Evolutionary conservation across 1,140 invertebrate genomes (phyloP), one percentile per base, ranked within the genome.

Genomic region (Philotrypesis tridentata): DNA sequence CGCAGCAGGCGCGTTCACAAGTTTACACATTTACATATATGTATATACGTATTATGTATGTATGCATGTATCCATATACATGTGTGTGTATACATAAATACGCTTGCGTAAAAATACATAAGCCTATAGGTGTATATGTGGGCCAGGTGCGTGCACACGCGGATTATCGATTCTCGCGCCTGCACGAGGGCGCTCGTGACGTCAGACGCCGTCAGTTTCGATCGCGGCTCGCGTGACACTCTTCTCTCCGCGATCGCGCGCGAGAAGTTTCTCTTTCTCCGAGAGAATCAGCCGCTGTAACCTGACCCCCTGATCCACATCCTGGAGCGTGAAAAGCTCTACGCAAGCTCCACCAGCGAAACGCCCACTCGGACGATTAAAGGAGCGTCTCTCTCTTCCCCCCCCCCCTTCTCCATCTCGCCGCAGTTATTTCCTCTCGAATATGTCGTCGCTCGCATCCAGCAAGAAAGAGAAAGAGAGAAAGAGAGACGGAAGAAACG

Each of bases 151-250:
- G 87, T 91, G 86, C 85, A 90, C 85, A 90, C 88, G 89, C 89
- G 87, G 85, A 84, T 86, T 90, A 91, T 91, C 89, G 89, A 91
- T 91, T 88, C 86, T 86, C 85, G 86, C 86, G 86, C 84, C 85
- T 85, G 84, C 85, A 84, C 85, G 84, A 84, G 63, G 63, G 63
- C 40, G 65, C 83, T 79, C 80, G 81, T 88, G 87, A 88, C 87
- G 87, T 87, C 87, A 88, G 85, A 72, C 78, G 83, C 33, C 77
- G 73, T 76, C 61, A 79, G 27, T 79, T 79, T 79, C 77, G 68
- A 79, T 79, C 76, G 65, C 43, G 9, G 4, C 33, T 37, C 40
- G 68, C 65, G 27, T 70, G 40, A 48, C 33, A 60, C n/a, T 33
- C 33, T 70, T 70, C 33, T 17, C 29, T 37, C 6, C 68, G 31